Evolutionary conservation across 2,888 invertebrate species (phyloP), one percentile per base, ranked within the genome.

Genomic region (Syrista parreyssii): DNA sequence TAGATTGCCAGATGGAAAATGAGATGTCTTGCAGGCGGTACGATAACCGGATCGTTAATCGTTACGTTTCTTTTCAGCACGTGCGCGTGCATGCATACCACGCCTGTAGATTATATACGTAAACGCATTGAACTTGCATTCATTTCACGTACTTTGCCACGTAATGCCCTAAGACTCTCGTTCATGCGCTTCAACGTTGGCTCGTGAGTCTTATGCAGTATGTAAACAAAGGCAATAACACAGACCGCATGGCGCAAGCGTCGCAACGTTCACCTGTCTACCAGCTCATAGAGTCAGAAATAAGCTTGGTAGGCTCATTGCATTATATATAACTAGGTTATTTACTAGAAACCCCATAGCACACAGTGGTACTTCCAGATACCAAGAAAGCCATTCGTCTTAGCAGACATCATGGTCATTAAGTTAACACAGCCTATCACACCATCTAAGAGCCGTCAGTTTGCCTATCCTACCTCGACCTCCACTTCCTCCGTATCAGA

Each of bases 401-500:
- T 82, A 73, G 80, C 78, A 76, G 78, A 82, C 84, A 76, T 76
- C 78, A 68, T 72, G 82, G 79, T 84, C 84, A 85, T 84, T 84
- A 84, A 82, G 83, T 83, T 84, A 84, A 85, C 83, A 81, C 79
- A 79, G 81, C 78, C 80, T 82, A 79, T 80, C 85, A 78, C 74
- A 34, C 78, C 79, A 80, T 81, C 78, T 79, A 33, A 31, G 71
- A 75, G 35, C 76, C 79, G 78, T 76, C 79, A 76, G 75, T 75
- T 77, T 75, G 79, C 32, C n/a, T 71, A 31, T 71, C 71, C 71
- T 31, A 15, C 31, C 71, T 31, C 71, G 71, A 15, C 12, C 71
- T 33, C 71, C 31, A 30, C 71, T 55, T 55, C 55, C 71, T 55
- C 6, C 23, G 9, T 9, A 55, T 55, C 55, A 23, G 55, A 55